phyloP scores from a whole-genome alignment of 2,888 invertebrate species.

The Anoplius nigerrimus region DNA sequence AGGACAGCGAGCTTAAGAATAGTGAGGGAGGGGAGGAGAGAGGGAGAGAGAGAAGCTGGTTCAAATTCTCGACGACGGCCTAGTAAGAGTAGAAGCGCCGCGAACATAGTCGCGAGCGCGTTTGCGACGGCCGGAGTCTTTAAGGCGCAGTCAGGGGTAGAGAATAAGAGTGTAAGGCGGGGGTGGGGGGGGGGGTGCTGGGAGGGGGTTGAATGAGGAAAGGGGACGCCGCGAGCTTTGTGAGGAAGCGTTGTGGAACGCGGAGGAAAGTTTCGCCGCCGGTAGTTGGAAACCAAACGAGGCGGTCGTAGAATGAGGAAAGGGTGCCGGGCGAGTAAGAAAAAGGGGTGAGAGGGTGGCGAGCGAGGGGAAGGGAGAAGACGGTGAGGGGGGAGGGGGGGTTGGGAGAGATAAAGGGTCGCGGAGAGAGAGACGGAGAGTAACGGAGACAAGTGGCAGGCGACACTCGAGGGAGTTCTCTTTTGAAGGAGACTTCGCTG shows the following conservation, averaged over 20 bases:
- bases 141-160: slow-evolving; percentile 14
- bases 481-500: slow-evolving; percentile 2
- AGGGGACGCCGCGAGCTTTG: slow-evolving; percentile 7
- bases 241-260: slow-evolving; percentile 2
- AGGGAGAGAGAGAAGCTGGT: background rate
- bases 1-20: too few species aligned
- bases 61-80: background rate
- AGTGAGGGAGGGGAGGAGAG: background rate
- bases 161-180: slow-evolving; percentile 6
- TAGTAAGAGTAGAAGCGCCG: background rate
- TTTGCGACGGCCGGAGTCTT: background rate
- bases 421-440: background rate
- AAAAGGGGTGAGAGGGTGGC: background rate
- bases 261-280: slow-evolving; percentile 12
- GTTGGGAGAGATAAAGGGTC: background rate
- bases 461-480: background rate
- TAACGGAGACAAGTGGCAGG: background rate
- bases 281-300: slow-evolving; percentile 21
- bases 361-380: background rate
- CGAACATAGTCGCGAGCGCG: slow-evolving; percentile 1
- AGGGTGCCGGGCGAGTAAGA: background rate
- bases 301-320: slow-evolving; percentile 5
- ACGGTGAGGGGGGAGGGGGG: background rate
- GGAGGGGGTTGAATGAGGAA: background rate
- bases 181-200: background rate